Percentiles rank a stretch among this genome's conserved stretches.
Conservation (phyloP, 2,797 vertebrate species). For the Mus caroli region DNA sequence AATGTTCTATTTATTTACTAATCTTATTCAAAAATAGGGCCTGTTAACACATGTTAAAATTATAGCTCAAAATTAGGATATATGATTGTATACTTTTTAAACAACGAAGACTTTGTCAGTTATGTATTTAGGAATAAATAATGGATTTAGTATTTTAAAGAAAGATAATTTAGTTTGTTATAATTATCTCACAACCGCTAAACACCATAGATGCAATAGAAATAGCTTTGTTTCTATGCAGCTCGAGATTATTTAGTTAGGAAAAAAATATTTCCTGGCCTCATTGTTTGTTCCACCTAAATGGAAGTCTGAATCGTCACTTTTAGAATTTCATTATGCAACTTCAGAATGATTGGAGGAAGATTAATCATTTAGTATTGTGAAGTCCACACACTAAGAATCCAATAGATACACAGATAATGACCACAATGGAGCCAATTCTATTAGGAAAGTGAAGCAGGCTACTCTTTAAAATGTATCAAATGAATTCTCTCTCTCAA, state of each 20-base stretch:
- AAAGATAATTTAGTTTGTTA: conserved; percentile 65
- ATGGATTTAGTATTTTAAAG: conserved; percentile 64
- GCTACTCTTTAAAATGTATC: not conserved
- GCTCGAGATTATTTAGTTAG: not conserved
- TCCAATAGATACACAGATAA: not conserved
- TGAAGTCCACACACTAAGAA: not conserved
- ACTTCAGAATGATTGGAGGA: conserved; percentile 36
- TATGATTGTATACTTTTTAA: not conserved
- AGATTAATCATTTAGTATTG: not conserved
- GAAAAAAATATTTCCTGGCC: conserved; percentile 3
- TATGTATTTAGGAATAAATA: conserved; percentile 57
- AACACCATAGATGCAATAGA: not conserved
- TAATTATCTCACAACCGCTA: conserved; percentile 50
- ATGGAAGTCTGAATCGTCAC: not conserved
- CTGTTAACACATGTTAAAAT: conserved; percentile 28
- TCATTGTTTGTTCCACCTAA: conserved; percentile 12
- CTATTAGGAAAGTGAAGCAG: not conserved
- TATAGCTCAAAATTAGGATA: conserved; percentile 39
- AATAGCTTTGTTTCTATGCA: conserved; percentile 58
- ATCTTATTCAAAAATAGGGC: conserved; percentile 52
- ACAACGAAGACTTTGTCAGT: not conserved
- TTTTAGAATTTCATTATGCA: conserved; percentile 42
- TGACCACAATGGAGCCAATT: not conserved
- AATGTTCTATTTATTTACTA: conserved; percentile 63
- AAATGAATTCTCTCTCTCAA: not conserved